Conservation (phyloP, 2,888 invertebrate species). For the Rotaria magnacalcarata region DNA sequence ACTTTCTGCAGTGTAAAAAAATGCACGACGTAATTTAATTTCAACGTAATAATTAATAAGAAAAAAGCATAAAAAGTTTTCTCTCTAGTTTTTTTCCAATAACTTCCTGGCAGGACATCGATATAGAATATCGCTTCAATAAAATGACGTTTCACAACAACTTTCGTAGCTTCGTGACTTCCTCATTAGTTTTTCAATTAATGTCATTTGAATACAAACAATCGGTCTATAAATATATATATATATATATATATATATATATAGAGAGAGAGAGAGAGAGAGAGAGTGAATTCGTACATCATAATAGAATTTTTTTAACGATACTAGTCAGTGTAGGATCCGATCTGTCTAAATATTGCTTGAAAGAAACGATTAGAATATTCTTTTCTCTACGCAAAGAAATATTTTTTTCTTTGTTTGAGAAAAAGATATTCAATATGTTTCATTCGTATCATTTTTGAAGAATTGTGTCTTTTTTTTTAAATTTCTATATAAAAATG, state of each 20-base stretch:
- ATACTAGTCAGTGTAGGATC: neutral
- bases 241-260: too few species aligned
- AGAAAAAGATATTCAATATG: too few species aligned
- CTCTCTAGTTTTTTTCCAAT: neutral
- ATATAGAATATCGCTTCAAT: neutral
- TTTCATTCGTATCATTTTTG: too few species aligned
- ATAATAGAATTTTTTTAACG: too few species aligned
- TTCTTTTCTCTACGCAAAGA: too few species aligned
- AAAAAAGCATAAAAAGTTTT: neutral
- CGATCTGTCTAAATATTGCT: too few species aligned
- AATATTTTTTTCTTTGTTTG: too few species aligned
- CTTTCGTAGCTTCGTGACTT: neutral
- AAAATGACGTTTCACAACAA: neutral
- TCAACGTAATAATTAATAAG: neutral
- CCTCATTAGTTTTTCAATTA: neutral
- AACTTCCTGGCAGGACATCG: neutral
- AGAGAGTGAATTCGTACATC: too few species aligned
- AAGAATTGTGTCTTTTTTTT: neutral
- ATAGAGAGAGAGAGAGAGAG: too few species aligned
- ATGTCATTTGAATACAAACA: too few species aligned
- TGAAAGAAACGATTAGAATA: too few species aligned
- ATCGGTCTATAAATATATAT: too few species aligned
- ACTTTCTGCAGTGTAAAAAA: neutral
- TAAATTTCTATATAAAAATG: neutral
- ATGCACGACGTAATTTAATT: neutral